Percentiles rank a stretch among this genome's conserved stretches.
phyloP scores from a whole-genome alignment of 2,888 invertebrate species.

The Ophion ellenae region DNA sequence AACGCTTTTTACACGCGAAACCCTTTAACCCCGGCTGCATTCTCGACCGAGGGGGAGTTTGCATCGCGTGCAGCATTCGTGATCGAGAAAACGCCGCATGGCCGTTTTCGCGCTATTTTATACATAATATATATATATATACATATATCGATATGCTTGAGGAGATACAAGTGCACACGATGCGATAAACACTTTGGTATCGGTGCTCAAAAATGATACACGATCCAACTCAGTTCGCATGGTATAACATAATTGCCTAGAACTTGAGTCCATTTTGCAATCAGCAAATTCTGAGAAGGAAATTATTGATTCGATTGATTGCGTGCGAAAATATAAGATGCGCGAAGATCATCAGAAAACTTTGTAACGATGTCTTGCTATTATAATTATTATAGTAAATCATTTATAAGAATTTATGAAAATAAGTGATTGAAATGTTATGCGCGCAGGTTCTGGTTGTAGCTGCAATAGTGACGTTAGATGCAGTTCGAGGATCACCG shows the following conservation, averaged over 20 bases:
- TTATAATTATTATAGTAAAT: neutral
- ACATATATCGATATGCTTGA: neutral
- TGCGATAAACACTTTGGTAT: neutral
- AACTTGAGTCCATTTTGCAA: neutral
- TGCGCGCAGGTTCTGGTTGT: slow-evolving; percentile 57
- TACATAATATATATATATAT: neutral
- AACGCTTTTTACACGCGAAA: slow-evolving; percentile 56
- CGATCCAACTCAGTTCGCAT: neutral
- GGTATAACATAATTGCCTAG: neutral
- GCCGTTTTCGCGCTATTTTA: slow-evolving; percentile 21
- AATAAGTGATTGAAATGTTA: neutral
- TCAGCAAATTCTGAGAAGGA: neutral
- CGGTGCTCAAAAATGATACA: neutral
- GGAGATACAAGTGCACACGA: neutral
- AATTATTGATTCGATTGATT: neutral
- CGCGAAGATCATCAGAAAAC: neutral
- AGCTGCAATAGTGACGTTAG: slow-evolving; percentile 60
- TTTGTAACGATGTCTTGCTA: neutral
- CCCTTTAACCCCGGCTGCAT: slow-evolving; percentile 63
- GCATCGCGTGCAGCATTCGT: slow-evolving; percentile 59
- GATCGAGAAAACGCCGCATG: slow-evolving; percentile 42
- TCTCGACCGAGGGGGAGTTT: slow-evolving; percentile 60
- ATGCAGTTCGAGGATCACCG: slow-evolving; percentile 53
- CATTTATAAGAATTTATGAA: neutral
- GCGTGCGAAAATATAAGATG: neutral